Percentiles rank a stretch among this genome's conserved stretches.
Conservation (phyloP, 2,113 vertebrate species). For the Syrmaticus mikado region DNA sequence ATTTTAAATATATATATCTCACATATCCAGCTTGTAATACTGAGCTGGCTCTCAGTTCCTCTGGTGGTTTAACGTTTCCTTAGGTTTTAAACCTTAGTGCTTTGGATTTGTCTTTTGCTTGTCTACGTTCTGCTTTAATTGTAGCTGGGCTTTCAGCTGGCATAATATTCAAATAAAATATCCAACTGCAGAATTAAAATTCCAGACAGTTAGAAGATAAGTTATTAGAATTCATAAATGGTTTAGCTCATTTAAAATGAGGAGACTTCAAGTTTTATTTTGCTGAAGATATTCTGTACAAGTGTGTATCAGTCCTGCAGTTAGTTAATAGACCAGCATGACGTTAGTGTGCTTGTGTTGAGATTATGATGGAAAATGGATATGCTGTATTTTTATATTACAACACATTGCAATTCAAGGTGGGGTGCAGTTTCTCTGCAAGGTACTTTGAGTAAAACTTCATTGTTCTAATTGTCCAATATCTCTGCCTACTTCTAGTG, state of each 20-base stretch:
- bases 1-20: background rate
- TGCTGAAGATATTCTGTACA: background rate
- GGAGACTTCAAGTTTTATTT: background rate
- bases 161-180: background rate
- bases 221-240: background rate
- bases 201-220: background rate
- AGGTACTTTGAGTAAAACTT: background rate
- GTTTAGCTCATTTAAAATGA: background rate
- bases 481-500: slow-evolving; percentile 80
- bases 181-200: background rate
- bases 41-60: background rate
- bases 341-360: background rate
- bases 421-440: background rate
- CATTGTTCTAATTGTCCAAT: background rate
- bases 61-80: background rate
- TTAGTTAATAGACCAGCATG: background rate
- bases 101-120: background rate
- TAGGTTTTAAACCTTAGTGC: background rate
- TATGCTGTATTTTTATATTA: background rate
- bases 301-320: background rate
- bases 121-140: background rate
- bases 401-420: background rate
- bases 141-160: background rate
- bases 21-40: accelerated
- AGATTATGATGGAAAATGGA: background rate